A percentile compares a stretch with the other conserved stretches of the same genome.
Evolutionary conservation across 2,888 invertebrate species (phyloP).

Genomic region (Synergus japonicus): DNA sequence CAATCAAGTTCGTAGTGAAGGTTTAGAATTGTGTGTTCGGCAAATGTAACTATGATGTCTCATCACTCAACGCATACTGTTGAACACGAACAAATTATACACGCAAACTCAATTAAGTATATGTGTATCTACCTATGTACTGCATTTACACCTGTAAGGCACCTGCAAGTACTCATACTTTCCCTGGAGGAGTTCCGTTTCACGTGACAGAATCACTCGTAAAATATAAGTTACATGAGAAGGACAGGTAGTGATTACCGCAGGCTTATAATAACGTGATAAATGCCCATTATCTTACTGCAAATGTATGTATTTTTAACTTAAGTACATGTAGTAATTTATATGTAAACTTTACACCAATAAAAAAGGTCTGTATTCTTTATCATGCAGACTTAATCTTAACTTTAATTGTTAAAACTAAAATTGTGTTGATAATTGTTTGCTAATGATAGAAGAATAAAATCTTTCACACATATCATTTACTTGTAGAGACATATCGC

Average conservation of each 20-base stretch:
- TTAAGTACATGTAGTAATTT: no score
- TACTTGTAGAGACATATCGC: constrained; percentile 13
- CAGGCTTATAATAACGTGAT: background rate
- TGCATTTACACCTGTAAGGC: constrained; percentile 18
- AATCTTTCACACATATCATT: constrained; percentile 25
- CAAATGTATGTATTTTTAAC: background rate
- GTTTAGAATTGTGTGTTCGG: background rate
- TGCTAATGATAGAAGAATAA: background rate
- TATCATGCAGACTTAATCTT: background rate
- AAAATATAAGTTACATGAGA: constrained; percentile 5
- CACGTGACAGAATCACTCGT: constrained; percentile 35
- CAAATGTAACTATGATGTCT: constrained; percentile 11
- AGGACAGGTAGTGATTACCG: background rate
- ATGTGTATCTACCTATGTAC: constrained; percentile 19
- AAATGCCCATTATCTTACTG: background rate
- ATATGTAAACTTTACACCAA: no score
- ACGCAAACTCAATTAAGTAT: constrained; percentile 13
- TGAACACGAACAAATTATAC: background rate
- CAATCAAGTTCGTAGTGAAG: background rate
- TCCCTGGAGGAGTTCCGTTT: constrained; percentile 58
- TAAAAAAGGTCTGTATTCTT: no score
- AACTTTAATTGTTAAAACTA: background rate
- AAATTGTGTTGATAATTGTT: background rate
- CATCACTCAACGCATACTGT: constrained; percentile 19
- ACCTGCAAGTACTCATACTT: constrained; percentile 53